Base-by-base conservation (phyloP, 2,113 vertebrate genomes). In the Cyprinodon brontotheroides region DNA sequence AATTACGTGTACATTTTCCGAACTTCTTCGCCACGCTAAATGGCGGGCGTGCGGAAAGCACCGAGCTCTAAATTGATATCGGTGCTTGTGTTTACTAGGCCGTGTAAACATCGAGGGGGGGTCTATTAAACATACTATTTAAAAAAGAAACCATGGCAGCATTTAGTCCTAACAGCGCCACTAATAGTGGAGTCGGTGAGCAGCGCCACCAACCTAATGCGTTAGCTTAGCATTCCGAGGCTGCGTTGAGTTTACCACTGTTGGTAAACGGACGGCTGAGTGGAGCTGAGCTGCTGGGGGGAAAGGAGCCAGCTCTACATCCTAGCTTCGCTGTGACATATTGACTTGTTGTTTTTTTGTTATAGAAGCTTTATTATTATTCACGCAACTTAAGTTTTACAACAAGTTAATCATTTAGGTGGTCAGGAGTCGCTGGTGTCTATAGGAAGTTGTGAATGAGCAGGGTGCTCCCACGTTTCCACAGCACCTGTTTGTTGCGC, bases 401-500 rank as follows among this genome's bases (percentile, higher is more conserved):
- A 9, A 9, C 8, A 67, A 69, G 53, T 15, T 15, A 29, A 67
- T 71, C 65, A 62, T 77, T 74, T 39, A 62, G 11, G 4, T 6
- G 20, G 10, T 2, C 11, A 0, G 20, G 5, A 67, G 80, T 71
- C 53, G 87, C 50, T 68, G 10, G n/a, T 11, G 75, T 80, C 61
- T 72, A 38, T 74, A 80, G 75, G 79, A 91, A 91, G 81, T 90
- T 92, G 78, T 87, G 89, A 88, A 87, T 77, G 82, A 29, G 81
- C 65, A 71, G 68, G 50, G 4, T 74, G 72, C 73, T 73, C 74
- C 82, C 75, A 84, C 80, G 86, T 78, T 82, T 67, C 41, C 71
- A 17, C 83, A 84, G 82, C 91, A 92, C 89, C 91, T 89, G 91
- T 91, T 89, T 83, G 86, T 85, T 86, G 78, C 80, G 74, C 60